Evolutionary conservation across 2,113 vertebrate species (phyloP).

Genomic region (Todiramphus saurophagus): DNA sequence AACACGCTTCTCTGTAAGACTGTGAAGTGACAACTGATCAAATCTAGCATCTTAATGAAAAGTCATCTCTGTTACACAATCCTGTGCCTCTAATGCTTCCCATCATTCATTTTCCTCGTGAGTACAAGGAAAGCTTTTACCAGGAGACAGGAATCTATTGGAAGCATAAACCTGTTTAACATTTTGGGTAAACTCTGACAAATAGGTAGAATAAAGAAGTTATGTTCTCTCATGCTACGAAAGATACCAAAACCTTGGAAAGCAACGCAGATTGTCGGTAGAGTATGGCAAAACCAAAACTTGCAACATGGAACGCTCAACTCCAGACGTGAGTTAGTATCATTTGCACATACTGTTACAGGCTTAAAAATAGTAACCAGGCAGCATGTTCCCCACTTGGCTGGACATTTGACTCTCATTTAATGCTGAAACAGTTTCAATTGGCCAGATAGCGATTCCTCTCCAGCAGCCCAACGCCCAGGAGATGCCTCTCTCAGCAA

Average conservation of each 20-base stretch:
- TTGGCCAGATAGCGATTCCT: neutral
- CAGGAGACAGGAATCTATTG: neutral
- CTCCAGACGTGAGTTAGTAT: neutral
- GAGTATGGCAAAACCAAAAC: neutral
- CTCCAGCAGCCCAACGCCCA: accelerated
- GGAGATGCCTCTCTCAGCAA: slow-evolving; percentile 9
- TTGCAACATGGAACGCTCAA: neutral
- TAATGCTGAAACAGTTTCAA: neutral
- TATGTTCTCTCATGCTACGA: neutral
- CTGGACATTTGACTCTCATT: slow-evolving; percentile 29
- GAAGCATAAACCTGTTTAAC: neutral
- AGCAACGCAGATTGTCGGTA: neutral
- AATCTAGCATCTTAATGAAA: neutral
- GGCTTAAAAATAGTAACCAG: slow-evolving; percentile 55
- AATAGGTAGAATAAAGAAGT: neutral
- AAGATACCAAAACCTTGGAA: neutral
- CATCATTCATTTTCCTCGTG: neutral
- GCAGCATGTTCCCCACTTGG: slow-evolving; percentile 6
- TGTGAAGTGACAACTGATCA: neutral
- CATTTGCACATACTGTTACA: neutral
- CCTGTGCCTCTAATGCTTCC: neutral
- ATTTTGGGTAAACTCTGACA: neutral
- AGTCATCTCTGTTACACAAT: neutral
- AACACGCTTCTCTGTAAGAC: neutral
- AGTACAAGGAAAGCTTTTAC: neutral